Evolutionary conservation across 2,113 vertebrate species (phyloP), one percentile per base, ranked within the genome.

Genomic region (Rousettus leschenaultii): DNA sequence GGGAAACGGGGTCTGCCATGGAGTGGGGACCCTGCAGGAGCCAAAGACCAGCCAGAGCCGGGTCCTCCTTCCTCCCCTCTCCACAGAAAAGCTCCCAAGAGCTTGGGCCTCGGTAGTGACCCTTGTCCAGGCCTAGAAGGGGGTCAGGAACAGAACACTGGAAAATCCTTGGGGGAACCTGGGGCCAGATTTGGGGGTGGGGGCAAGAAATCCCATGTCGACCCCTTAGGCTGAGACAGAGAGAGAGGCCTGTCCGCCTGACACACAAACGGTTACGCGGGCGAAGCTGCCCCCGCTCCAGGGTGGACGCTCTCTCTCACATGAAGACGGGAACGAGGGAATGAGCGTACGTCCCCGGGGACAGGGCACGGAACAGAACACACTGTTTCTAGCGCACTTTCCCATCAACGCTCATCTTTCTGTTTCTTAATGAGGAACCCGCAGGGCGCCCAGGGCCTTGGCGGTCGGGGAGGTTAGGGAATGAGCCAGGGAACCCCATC

Each of bases 361-460:
- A 95, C 3, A 7, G 40, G 40, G 74, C 21, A 87, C 57, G 78
- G 96, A 95, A 92, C 91, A 95, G 94, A 97, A 93, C 95, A 96
- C 70, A 35, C 65, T 93, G 93, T 96, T 96, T 97, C 92, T 63
- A 70, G 71, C 83, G n/a, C 21, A 6, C 63, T 80, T 79, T 91
- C 94, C 91, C 77, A 61, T 48, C 38, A 59, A 77, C 73, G 1
- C 84, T 96, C 61, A 86, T 82, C 68, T 95, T 70, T 86, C 79
- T 92, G 13, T 45, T 95, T 80, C 94, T 96, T 97, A 85, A 94
- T 30, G 26, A 97, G 89, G 77, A 96, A 63, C 88, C 92, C 0
- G 13, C 94, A 48, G 77, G 92, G 84, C 82, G 53, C 79, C 59
- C 35, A 57, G 73, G 61, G 96, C 45, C 70, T 59, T 22, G 14